Conservation (phyloP, 2,797 vertebrate species). For the Hippopotamyrus pictus region DNA sequence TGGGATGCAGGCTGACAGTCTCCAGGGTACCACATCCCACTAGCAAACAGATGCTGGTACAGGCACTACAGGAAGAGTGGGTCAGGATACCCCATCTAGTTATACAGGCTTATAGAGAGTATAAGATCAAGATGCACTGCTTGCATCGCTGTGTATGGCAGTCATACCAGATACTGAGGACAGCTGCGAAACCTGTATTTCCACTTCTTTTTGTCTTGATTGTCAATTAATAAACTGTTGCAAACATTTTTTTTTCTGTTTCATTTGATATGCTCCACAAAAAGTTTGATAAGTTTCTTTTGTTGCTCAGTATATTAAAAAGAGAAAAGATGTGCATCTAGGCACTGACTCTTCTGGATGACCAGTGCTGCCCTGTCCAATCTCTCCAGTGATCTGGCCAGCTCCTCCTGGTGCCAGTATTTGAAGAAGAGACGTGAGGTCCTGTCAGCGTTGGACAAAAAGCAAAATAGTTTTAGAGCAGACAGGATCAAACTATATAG, state of each 20-base stretch:
- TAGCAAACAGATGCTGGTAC: background rate
- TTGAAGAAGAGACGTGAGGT: slow-evolving; percentile 66
- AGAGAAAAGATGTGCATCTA: background rate
- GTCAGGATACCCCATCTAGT: background rate
- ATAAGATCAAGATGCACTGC: background rate
- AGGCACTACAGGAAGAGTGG: background rate
- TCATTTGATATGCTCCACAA: background rate
- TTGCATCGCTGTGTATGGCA: background rate
- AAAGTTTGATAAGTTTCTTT: background rate
- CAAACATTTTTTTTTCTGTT: background rate
- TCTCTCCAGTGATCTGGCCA: slow-evolving; percentile 48
- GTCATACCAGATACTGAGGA: background rate
- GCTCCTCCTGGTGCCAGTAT: slow-evolving; percentile 65
- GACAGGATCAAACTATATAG: background rate
- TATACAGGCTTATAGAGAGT: background rate
- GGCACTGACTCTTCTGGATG: slow-evolving; percentile 58
- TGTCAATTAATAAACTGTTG: background rate
- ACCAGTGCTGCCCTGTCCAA: slow-evolving; percentile 52
- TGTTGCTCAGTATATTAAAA: background rate
- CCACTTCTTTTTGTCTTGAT: background rate
- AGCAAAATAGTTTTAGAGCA: background rate
- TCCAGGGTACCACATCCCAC: background rate
- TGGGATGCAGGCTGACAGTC: background rate
- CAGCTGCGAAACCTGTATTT: background rate
- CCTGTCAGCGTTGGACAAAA: slow-evolving; percentile 38